Evolutionary conservation across 2,113 vertebrate genomes (phyloP), one percentile per base, ranked within the genome.

Genomic region (Epinephelus fuscoguttatus): DNA sequence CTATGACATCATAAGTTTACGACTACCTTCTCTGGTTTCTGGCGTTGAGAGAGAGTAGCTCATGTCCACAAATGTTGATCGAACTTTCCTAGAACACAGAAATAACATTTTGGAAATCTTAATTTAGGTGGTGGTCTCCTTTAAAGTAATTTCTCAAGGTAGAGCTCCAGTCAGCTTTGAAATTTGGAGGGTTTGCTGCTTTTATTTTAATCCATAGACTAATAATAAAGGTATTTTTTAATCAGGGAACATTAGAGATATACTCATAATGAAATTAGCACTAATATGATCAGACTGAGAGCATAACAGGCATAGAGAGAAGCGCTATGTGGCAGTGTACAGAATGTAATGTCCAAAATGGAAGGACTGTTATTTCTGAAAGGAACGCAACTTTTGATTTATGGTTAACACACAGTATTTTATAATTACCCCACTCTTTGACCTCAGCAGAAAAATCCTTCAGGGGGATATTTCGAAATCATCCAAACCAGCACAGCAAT

Each of bases 331-430:
- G 27, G 0, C 27, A 14, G 2, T 10, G 21, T 30, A 42, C 30
- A 3, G 30, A 33, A 60, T 21, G 19, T 50, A 4, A 37, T 55
- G 75, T 63, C 42, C 76, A n/a, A 75, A 66, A 66, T 71, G 30
- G 49, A 75, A 72, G 61, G 30, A 77, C 2, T 14, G 33, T 70
- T 23, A 63, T 78, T 40, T 75, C 27, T 81, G 23, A 69, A 37
- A 57, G 12, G 47, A 70, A 60, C 42, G 52, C 0, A 5, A n/a
- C 66, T 55, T 76, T 78, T 81, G n/a, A 66, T 55, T 27, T n/a
- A 27, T 57, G 15, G 49, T 67, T 55, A 71, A 68, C 6, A 7
- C 9, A 14, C 70, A 70, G 45, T 62, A 27, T 27, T 40, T 50
- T 23, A 70, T 79, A 14, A 71, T 19, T 57, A 53, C 15, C 56